These are phyloP conservation scores for Drosophila tsacasi DNA, from an alignment of 1,140 invertebrate species.

Conservation along the genomic window DNA sequence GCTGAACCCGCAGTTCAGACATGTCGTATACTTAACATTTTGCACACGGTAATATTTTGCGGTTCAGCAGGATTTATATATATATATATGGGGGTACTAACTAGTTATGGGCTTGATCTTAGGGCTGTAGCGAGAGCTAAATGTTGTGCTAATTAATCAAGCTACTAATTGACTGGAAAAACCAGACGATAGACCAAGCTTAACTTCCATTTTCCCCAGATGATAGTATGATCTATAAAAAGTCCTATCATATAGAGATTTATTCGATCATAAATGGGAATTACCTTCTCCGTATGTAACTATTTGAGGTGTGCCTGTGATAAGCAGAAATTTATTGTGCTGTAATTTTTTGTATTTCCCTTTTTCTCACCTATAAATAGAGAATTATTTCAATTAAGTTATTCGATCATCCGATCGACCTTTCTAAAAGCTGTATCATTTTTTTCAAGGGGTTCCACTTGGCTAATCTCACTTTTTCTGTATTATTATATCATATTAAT, in stretches of 20 bases:
- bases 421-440: slow-evolving; percentile 39
- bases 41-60: slow-evolving; percentile 41
- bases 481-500: slow-evolving; percentile 48
- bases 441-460: slow-evolving; percentile 17
- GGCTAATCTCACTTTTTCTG: slow-evolving; percentile 8
- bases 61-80: slow-evolving; percentile 37
- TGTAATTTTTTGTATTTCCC: slow-evolving; percentile 19
- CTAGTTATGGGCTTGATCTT: slow-evolving; percentile 34
- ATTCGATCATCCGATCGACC: slow-evolving; percentile 29
- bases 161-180: slow-evolving; percentile 67
- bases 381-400: slow-evolving; percentile 29
- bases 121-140: slow-evolving; percentile 41
- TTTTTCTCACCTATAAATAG: slow-evolving; percentile 37
- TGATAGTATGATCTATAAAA: slow-evolving; percentile 27
- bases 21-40: slow-evolving; percentile 51
- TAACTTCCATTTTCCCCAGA: slow-evolving; percentile 34
- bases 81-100: slow-evolving; percentile 21
- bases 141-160: slow-evolving; percentile 66
- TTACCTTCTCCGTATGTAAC: slow-evolving; percentile 22
- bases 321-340: slow-evolving; percentile 18
- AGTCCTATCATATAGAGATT: neutral
- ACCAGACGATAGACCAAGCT: slow-evolving; percentile 47
- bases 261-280: slow-evolving; percentile 45
- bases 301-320: slow-evolving; percentile 7
- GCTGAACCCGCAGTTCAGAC: slow-evolving; percentile 35